Evolutionary conservation across 2,888 invertebrate genomes (phyloP), one percentile per base, ranked within the genome.

Genomic region (Pristionchus arcanus): DNA sequence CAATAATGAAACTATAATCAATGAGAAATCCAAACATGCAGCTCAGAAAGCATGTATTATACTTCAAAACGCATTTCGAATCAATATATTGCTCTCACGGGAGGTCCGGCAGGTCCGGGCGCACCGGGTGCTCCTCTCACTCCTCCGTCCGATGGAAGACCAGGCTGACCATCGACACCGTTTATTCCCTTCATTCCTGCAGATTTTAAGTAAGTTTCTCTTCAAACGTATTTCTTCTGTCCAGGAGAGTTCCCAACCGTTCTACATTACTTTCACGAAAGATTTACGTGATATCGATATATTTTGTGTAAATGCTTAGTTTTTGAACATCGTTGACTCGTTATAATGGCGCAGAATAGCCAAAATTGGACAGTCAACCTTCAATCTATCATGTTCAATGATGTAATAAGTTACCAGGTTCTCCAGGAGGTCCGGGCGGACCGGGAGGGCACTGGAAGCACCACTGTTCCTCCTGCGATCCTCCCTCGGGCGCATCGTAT

Each of bases 371-470:
- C n/a, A n/a, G n/a, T n/a, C n/a, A n/a, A n/a, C n/a, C n/a, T n/a
- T n/a, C n/a, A n/a, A n/a, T n/a, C n/a, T n/a, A n/a, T n/a, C n/a
- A n/a, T n/a, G n/a, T n/a, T n/a, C n/a, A n/a, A n/a, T n/a, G n/a
- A n/a, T n/a, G n/a, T n/a, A n/a, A n/a, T n/a, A n/a, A 49, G 42
- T 11, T 49, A 83, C 93, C 93, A 66, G 90, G 88, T 59, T 91
- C 91, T 74, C 93, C 93, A 16, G 90, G 90, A 37, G 91, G 91
- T 89, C 92, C 92, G 55, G 90, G 87, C 21, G 91, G 90, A 4
- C 91, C 92, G 55, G 91, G 91, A 16, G 91, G 91, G 59, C 93
- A 93, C 31, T 92, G 92, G 89, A 92, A 93, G 68, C 93, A 93
- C 81, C 92, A 93, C 68, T 91, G 90, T 42, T 91, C 91, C n/a